Evolutionary conservation across 2,797 vertebrate species (phyloP).

Genomic region (Gadopsis marmoratus): DNA sequence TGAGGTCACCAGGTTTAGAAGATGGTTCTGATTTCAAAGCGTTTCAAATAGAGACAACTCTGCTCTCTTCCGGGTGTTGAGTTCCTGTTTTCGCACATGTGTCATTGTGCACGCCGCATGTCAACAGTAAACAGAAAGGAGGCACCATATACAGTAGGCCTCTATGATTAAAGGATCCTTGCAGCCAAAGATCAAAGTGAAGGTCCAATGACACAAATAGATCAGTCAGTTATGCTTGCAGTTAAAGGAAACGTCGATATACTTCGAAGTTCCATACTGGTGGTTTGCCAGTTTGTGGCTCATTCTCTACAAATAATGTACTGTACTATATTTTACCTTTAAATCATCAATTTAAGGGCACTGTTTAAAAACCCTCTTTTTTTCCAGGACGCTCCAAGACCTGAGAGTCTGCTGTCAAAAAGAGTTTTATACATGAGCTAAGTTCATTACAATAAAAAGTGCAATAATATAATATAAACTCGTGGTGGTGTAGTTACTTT

Average conservation of each 20-base stretch:
- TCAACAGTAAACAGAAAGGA: constrained; percentile 50
- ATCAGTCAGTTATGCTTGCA: constrained; percentile 4
- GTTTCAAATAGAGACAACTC: constrained; percentile 60
- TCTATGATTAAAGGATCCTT: constrained; percentile 33
- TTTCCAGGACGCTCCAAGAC: not conserved
- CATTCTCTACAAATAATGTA: not conserved
- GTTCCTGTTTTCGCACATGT: constrained; percentile 56
- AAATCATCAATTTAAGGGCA: too few species aligned
- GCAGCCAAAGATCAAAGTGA: constrained; percentile 11
- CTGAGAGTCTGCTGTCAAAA: not conserved
- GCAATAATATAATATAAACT: not conserved
- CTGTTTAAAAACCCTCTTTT: too few species aligned
- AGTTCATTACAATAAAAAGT: not conserved
- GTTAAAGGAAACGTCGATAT: not conserved
- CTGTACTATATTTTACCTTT: not conserved
- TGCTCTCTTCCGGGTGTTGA: constrained; percentile 55
- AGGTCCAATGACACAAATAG: constrained; percentile 9
- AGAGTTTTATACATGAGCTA: not conserved
- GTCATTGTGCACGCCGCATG: constrained; percentile 47
- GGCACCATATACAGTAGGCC: constrained; percentile 13
- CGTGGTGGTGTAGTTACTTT: not conserved
- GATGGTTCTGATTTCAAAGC: constrained; percentile 82
- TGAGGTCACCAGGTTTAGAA: constrained; percentile 73
- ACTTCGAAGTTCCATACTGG: not conserved
- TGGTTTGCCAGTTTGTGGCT: not conserved